Evolutionary conservation across 2,888 invertebrate genomes (phyloP).

Genomic region (Rhabditoides inermis): DNA sequence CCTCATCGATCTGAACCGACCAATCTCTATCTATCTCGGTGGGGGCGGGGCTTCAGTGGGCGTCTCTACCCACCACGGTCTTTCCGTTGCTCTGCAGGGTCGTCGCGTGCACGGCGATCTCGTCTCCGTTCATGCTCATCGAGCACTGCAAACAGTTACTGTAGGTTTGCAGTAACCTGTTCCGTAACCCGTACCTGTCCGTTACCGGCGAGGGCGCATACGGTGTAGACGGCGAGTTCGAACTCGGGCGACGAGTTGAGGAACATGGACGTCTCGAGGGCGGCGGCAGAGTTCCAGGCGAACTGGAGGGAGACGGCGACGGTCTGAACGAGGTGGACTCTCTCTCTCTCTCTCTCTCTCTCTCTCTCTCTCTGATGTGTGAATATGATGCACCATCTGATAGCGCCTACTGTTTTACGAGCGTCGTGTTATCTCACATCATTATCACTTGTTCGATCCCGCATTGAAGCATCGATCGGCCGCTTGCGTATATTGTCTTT

Average conservation of each 20-base stretch:
- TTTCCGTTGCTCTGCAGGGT: conserved; percentile 12
- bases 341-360: background rate
- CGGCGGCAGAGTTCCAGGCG: conserved; percentile 14
- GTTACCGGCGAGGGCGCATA: conserved; percentile 38
- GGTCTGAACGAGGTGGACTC: background rate
- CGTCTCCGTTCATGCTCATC: conserved; percentile 12
- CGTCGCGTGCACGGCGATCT: conserved; percentile 14
- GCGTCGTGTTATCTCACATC: too few relatives aligned
- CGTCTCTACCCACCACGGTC: conserved; percentile 18
- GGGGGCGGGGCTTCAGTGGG: background rate
- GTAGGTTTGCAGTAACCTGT: too few relatives aligned
- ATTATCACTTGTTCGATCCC: too few relatives aligned
- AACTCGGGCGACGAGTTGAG: conserved; percentile 41
- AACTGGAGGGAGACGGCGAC: conserved; percentile 26
- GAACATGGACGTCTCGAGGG: conserved; percentile 31
- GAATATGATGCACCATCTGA: too few relatives aligned
- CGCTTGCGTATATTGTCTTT: background rate
- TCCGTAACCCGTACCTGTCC: too few relatives aligned
- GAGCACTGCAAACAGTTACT: conserved; percentile 12
- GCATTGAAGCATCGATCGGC: too few relatives aligned
- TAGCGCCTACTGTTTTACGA: too few relatives aligned
- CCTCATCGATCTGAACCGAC: conserved; percentile 11
- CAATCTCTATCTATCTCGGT: too few relatives aligned
- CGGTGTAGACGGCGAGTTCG: conserved; percentile 41
- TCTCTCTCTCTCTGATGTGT: too few relatives aligned